These are phyloP conservation scores for Pantelozetes paolii DNA, from an alignment of 2,888 invertebrate genomes.

Conservation along the genomic window DNA sequence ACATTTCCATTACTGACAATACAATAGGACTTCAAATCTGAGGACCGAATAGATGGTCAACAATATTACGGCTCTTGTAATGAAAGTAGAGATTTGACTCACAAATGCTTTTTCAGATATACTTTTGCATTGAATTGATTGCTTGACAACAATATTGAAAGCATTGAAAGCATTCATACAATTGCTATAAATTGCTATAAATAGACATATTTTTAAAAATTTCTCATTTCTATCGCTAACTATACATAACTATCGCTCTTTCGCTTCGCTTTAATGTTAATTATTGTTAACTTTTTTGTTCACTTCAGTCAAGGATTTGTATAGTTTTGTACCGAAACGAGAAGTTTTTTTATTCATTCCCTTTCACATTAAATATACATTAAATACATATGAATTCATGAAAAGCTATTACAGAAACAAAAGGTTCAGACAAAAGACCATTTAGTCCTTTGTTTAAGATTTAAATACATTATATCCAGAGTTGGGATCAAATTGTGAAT, in stretches of 20 bases:
- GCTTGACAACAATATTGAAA: constrained; percentile 19
- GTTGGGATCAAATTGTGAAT: background rate
- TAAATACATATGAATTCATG: constrained; percentile 14
- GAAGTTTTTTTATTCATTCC: background rate
- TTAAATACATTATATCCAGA: background rate
- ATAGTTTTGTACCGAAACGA: background rate
- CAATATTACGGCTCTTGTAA: background rate
- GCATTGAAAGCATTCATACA: too few species aligned
- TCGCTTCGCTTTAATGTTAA: background rate
- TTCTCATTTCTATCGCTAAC: background rate
- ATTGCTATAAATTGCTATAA: constrained; percentile 1
- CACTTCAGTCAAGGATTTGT: background rate
- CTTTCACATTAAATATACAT: constrained; percentile 16
- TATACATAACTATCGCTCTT: background rate
- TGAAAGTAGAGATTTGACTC: background rate
- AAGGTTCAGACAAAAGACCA: background rate
- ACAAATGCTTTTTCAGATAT: background rate
- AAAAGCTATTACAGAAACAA: background rate
- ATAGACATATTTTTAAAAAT: background rate
- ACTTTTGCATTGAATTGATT: background rate
- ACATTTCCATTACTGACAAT: background rate
- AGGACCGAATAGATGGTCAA: background rate
- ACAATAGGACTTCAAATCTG: background rate
- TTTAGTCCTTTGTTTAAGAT: background rate
- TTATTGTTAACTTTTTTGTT: background rate